A percentile compares a stretch with the other conserved stretches of the same genome.
Evolutionary conservation across 2,797 vertebrate species (phyloP).

Genomic region (Acipenser transmontanus): DNA sequence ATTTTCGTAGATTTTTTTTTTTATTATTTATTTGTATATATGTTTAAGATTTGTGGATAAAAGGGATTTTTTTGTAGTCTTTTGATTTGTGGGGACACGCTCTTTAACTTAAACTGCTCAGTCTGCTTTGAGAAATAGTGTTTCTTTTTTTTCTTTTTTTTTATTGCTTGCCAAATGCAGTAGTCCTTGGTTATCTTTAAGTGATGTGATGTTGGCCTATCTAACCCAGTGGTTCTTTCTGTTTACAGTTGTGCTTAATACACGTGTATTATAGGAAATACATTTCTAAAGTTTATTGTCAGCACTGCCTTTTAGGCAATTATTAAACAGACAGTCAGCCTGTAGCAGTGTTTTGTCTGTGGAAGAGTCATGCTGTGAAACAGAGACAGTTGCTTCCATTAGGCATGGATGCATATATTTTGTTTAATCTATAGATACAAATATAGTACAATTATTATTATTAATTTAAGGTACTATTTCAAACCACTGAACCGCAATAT

Average conservation of each 20-base stretch:
- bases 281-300: not conserved
- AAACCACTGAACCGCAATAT: not conserved
- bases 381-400: slow-evolving; percentile 3
- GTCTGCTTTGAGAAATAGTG: slow-evolving; percentile 25
- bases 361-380: slow-evolving; percentile 18
- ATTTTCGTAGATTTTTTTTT: slow-evolving; percentile 64
- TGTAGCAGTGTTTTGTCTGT: slow-evolving; percentile 55
- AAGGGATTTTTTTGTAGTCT: slow-evolving; percentile 45
- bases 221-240: slow-evolving; percentile 33
- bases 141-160: slow-evolving; percentile 28
- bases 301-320: slow-evolving; percentile 33
- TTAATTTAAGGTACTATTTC: slow-evolving; percentile 15
- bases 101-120: slow-evolving; percentile 26
- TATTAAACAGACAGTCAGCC: slow-evolving; percentile 41
- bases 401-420: slow-evolving; percentile 6
- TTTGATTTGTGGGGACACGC: slow-evolving; percentile 44
- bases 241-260: slow-evolving; percentile 11
- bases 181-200: slow-evolving; percentile 37
- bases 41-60: slow-evolving; percentile 62
- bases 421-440: slow-evolving; percentile 14
- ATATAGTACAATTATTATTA: no score
- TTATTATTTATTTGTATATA: slow-evolving; percentile 82
- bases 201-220: slow-evolving; percentile 43
- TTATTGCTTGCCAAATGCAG: slow-evolving; percentile 31
- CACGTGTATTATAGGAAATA: not conserved